Base-by-base conservation (phyloP, 2,797 vertebrate species). In the Gastrophryne carolinensis region DNA sequence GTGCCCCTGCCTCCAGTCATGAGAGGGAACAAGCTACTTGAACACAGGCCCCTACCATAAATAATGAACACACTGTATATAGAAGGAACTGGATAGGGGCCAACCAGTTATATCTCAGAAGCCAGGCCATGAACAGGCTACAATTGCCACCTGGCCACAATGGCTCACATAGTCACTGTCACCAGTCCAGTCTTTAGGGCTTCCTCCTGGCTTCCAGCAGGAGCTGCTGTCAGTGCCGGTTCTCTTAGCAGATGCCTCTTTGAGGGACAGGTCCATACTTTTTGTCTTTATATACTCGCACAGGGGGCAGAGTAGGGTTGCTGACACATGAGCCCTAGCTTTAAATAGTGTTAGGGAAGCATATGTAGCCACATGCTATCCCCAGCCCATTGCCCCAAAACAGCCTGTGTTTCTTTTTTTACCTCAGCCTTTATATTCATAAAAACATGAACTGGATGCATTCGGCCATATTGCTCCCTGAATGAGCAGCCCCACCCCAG, bases 281-380 rank as follows among this genome's bases (percentile, higher is more conserved):
- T 47, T 24, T 58, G 23, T 24, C 62, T 66, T 74, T 57, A 34
- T 74, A 74, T 74, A 66, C 62, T 50, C 32, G 24, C 19, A 26
- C 62, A 74, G 17, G 35, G n/a, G 41, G 57, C 50, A n/a, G 11
- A 57, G 35, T n/a, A 39, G 52, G 32, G 29, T 13, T 34, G 21
- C 39, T 75, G 63, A 67, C 49, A 67, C 30, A 50, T 60, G 53
- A 75, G 39, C 35, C 47, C 26, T 44, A 32, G 72, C 72, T 75
- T 75, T 75, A 66, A 75, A 75, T 75, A 67, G 52, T 57, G 49
- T 64, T n/a, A n/a, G n/a, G n/a, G n/a, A n/a, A n/a, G n/a, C n/a
- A n/a, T n/a, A n/a, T n/a, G n/a, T n/a, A n/a, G n/a, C n/a, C n/a
- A n/a, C n/a, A n/a, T n/a, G n/a, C n/a, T n/a, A n/a, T n/a, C n/a